phyloP scores from a whole-genome alignment of 2,888 invertebrate species.

The Dicranocentrus wangi region DNA sequence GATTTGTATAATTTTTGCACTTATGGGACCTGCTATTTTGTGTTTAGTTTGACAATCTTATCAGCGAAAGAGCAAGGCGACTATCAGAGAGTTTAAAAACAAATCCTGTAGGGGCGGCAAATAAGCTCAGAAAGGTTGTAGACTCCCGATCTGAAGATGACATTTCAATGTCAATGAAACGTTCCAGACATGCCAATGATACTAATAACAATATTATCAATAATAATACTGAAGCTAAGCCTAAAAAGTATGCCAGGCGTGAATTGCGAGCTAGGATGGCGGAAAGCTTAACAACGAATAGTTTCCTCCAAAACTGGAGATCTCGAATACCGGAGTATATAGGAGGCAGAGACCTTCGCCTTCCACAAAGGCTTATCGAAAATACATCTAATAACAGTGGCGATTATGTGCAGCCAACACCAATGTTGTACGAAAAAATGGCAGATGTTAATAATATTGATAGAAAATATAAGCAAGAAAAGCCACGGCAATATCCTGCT shows the following conservation, averaged over 20 bases:
- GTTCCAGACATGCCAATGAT: background rate
- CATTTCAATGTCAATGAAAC: background rate
- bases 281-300: slow-evolving; percentile 44
- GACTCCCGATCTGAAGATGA: slow-evolving; percentile 52
- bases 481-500: background rate
- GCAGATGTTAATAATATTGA: background rate
- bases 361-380: background rate
- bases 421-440: background rate
- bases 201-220: too few relatives aligned
- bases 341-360: background rate
- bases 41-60: slow-evolving; percentile 53
- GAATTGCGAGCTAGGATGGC: slow-evolving; percentile 55
- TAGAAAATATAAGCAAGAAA: slow-evolving; percentile 5
- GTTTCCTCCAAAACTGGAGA: background rate
- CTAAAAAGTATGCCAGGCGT: slow-evolving; percentile 38
- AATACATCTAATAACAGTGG: slow-evolving; percentile 29
- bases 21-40: too few relatives aligned
- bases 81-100: slow-evolving; percentile 44
- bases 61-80: slow-evolving; percentile 49
- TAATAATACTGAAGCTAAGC: background rate
- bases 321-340: slow-evolving; percentile 5
- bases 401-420: slow-evolving; percentile 15
- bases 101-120: background rate
- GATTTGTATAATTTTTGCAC: too few relatives aligned
- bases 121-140: background rate